Percentiles rank a stretch among this genome's conserved stretches.
These are phyloP conservation scores for Macrochelys suwanniensis DNA, from an alignment of 2,797 vertebrate species.

Conservation along the genomic window DNA sequence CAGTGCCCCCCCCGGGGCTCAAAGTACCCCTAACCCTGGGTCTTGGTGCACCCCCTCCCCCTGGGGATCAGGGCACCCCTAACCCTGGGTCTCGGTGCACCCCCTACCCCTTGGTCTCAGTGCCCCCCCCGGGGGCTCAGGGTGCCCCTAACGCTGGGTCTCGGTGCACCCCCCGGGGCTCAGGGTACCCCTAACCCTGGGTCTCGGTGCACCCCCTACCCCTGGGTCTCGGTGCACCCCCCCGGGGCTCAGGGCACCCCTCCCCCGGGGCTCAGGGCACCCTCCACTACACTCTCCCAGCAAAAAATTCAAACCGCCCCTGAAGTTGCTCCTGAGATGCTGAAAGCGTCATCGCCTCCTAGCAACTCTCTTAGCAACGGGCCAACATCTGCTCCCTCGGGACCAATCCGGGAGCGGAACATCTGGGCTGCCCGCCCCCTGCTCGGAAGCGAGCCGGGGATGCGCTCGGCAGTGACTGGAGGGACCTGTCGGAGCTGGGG, in stretches of 20 bases:
- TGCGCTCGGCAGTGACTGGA: conserved; percentile 76
- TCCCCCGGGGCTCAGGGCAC: neutral
- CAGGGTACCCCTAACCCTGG: fast-evolving
- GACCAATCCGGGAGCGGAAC: conserved; percentile 89
- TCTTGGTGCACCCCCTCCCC: neutral
- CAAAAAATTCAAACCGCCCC: conserved; percentile 18
- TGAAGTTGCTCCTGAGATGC: conserved; percentile 80
- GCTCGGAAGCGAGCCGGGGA: conserved; percentile 60
- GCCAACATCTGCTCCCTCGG: conserved; percentile 90
- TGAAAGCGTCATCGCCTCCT: conserved; percentile 88
- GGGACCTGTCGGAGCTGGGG: conserved; percentile 79
- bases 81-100: neutral
- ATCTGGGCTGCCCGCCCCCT: conserved; percentile 79
- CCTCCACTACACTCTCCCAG: neutral
- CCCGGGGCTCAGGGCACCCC: no score
- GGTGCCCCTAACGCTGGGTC: neutral
- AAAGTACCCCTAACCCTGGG: no score
- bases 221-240: fast-evolving
- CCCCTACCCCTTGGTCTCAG: neutral
- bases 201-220: neutral
- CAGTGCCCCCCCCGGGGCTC: no score
- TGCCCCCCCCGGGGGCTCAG: neutral
- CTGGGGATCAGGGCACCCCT: neutral
- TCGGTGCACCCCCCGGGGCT: no score
- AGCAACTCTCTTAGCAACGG: conserved; percentile 94